phyloP scores from a whole-genome alignment of 2,888 invertebrate species.

The Erannis defoliaria region DNA sequence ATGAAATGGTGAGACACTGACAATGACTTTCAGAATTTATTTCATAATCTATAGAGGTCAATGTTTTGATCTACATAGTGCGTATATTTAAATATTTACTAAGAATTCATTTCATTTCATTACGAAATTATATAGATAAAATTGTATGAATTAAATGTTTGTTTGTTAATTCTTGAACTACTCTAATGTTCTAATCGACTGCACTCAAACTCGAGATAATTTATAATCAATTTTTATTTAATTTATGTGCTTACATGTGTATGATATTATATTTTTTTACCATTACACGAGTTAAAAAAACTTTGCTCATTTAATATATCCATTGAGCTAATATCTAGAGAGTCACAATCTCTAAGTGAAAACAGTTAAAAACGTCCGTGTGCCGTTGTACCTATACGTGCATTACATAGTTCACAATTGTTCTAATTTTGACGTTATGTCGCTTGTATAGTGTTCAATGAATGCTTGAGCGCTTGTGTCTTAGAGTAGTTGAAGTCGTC shows the following conservation, averaged over 20 bases:
- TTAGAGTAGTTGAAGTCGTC: too few species aligned
- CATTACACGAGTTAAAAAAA: neutral
- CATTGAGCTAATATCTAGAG: too few species aligned
- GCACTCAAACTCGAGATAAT: slow-evolving; percentile 2
- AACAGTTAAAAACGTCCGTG: too few species aligned
- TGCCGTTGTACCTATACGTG: too few species aligned
- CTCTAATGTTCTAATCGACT: slow-evolving; percentile 15
- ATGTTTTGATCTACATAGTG: slow-evolving; percentile 24
- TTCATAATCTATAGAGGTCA: slow-evolving; percentile 29
- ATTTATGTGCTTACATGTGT: neutral
- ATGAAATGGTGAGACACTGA: slow-evolving; percentile 24
- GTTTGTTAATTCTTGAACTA: slow-evolving; percentile 9
- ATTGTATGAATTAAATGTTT: neutral
- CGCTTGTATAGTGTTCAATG: too few species aligned
- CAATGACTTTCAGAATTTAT: slow-evolving; percentile 28
- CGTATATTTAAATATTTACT: neutral
- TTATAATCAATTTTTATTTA: neutral
- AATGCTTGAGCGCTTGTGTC: too few species aligned
- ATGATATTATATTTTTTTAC: neutral
- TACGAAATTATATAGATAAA: slow-evolving; percentile 3
- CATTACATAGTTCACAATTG: too few species aligned
- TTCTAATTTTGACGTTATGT: too few species aligned
- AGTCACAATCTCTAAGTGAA: too few species aligned
- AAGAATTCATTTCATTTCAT: neutral
- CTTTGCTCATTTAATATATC: too few species aligned